A percentile compares a stretch with the other conserved stretches of the same genome.
Conservation (phyloP, 2,888 invertebrate species). For the Ectemnius continuus region DNA sequence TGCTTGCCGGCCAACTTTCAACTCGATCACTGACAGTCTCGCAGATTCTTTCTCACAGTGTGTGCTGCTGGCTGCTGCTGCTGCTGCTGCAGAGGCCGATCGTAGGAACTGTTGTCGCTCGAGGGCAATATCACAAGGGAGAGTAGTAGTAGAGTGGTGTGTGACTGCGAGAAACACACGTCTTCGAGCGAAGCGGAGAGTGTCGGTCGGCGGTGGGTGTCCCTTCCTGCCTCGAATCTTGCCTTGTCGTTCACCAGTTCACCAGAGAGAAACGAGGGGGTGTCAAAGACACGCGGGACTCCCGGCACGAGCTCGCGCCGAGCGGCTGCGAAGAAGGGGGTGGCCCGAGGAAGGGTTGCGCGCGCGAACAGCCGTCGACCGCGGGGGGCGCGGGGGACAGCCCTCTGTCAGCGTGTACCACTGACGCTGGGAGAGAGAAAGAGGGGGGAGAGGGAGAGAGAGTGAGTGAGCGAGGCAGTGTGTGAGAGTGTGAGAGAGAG, state of each 20-base stretch:
- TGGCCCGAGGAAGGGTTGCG: slow-evolving; percentile 4
- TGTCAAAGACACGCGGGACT: no score
- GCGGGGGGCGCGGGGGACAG: background rate
- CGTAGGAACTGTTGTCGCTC: background rate
- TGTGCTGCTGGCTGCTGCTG: no score
- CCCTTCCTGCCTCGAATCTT: no score
- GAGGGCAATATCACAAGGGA: no score
- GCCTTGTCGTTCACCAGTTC: no score
- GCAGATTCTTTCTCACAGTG: background rate
- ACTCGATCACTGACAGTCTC: background rate
- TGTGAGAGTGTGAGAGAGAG: background rate
- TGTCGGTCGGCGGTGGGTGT: no score
- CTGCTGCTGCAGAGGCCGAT: no score
- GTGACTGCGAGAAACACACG: no score
- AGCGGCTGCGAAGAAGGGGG: slow-evolving; percentile 8
- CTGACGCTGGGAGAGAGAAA: background rate
- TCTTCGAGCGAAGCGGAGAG: no score
- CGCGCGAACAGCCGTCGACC: slow-evolving; percentile 3
- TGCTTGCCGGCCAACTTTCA: no score
- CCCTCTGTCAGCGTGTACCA: background rate
- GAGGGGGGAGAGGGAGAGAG: background rate
- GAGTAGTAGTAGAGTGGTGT: no score
- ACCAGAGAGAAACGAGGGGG: no score
- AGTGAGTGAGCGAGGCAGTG: background rate
- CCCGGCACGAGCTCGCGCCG: slow-evolving; percentile 8